Evolutionary conservation across 2,113 vertebrate genomes (phyloP), one percentile per base, ranked within the genome.

Genomic region (Chionodraco myersi): DNA sequence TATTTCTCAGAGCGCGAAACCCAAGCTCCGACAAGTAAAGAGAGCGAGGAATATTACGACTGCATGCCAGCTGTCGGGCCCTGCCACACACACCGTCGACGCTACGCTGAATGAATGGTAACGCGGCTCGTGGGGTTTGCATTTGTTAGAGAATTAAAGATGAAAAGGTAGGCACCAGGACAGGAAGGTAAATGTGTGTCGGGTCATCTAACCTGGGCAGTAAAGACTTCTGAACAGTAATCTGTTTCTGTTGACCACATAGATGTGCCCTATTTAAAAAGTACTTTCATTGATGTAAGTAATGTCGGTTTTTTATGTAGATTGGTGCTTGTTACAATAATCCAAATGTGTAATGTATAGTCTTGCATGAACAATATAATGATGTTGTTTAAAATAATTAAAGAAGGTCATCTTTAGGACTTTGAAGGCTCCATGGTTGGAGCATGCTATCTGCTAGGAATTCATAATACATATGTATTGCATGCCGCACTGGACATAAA

Each of bases 1-100:
- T 85, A 77, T 93, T 93, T 94, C 88, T 94, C 91, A 87, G 1
- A 54, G 84, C 82, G 82, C 91, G 96, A 96, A 97, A 96, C 93
- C 88, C 86, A 91, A 96, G 87, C 94, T 91, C 82, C 72, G 48
- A 60, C 67, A 77, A 84, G 92, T 76, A 60, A 93, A 91, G 93
- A 85, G 92, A 94, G 91, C 79, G 70, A 95, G 85, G 91, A 91
- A 86, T 91, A 92, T 92, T 88, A 82, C 70, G 66, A 84, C 72
- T 91, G 89, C 76, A 59, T 66, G 86, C 90, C 91, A 93, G 89
- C 93, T 95, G 93, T 92, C 90, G 59, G 53, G 66, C 75, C 54
- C 79, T 10, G 52, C 69, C 49, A 14, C 83, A 79, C 58, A 41
- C 41, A 80, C 67, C 26, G 51, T 18, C 15, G 36, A 23, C 16